phyloP scores from a whole-genome alignment of 1,140 invertebrate genomes.

The Drosophila virilis region DNA sequence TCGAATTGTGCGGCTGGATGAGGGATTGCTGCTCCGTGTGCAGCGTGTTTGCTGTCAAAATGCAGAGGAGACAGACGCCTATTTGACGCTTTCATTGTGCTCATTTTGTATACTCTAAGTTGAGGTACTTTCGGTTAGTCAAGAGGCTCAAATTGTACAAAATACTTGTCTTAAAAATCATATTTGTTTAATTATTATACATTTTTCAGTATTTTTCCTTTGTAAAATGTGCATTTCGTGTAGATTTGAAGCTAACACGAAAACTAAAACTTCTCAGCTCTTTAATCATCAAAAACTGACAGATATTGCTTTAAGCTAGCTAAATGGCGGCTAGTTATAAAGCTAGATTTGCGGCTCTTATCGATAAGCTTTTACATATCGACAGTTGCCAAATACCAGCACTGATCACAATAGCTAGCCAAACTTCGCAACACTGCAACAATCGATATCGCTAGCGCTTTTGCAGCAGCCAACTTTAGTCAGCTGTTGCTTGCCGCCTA shows the following conservation, averaged over 20 bases:
- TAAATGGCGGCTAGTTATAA: neutral
- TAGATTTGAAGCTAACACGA: neutral
- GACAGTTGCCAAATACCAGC: neutral
- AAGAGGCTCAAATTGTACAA: neutral
- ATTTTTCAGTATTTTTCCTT: too few relatives aligned
- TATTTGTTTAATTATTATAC: too few relatives aligned
- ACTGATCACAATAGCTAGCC: neutral
- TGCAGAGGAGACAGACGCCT: conserved; percentile 24
- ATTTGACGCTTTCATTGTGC: conserved; percentile 47
- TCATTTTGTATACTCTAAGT: conserved; percentile 18
- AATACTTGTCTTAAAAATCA: neutral
- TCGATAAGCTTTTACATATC: neutral
- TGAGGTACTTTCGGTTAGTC: neutral
- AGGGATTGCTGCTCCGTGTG: conserved; percentile 28
- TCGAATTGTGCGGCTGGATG: neutral
- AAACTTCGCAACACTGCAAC: neutral
- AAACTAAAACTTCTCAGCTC: neutral
- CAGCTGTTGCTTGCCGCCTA: neutral
- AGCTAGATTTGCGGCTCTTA: neutral
- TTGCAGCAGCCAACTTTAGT: neutral
- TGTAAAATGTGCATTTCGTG: too few relatives aligned
- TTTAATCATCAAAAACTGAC: neutral
- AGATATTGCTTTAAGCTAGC: neutral
- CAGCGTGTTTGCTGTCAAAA: conserved; percentile 58
- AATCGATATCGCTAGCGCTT: neutral